A percentile compares a stretch with the other conserved stretches of the same genome.
Conservation (phyloP, 2,888 invertebrate species). For the Napeogenes inachia region DNA sequence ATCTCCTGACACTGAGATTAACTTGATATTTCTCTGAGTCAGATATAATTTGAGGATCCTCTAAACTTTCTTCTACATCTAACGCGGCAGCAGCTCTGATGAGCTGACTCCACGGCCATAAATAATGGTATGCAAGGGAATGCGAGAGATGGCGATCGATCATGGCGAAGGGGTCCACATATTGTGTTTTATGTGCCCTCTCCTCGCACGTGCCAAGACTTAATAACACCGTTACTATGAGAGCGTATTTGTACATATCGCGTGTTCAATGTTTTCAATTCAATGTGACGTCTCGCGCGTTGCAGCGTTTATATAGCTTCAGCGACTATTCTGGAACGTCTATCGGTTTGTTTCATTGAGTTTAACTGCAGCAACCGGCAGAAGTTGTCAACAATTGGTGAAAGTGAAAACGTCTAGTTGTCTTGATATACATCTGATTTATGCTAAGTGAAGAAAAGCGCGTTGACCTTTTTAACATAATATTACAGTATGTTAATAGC, state of each 20-base stretch:
- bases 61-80: conserved; percentile 51
- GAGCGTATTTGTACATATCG: conserved; percentile 54
- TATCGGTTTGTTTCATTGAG: conserved; percentile 52
- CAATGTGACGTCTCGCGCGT: conserved; percentile 38
- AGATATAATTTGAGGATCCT: conserved; percentile 62
- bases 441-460: conserved; percentile 30
- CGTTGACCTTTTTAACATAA: conserved; percentile 22
- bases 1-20: conserved; percentile 56
- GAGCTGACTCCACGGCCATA: conserved; percentile 70
- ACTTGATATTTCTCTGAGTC: conserved; percentile 56
- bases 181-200: conserved; percentile 38
- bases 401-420: conserved; percentile 34
- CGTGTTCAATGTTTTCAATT: conserved; percentile 20
- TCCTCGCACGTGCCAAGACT: conserved; percentile 44
- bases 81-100: conserved; percentile 56
- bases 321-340: conserved; percentile 64
- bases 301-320: conserved; percentile 62
- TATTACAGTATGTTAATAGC: conserved; percentile 7
- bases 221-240: conserved; percentile 47
- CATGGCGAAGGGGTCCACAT: conserved; percentile 57
- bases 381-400: conserved; percentile 55
- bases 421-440: conserved; percentile 29
- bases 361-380: conserved; percentile 54
- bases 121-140: conserved; percentile 57
- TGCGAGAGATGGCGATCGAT: conserved; percentile 62